These are phyloP conservation scores for Urechis unicinctus DNA, from an alignment of 2,888 invertebrate species.

Conservation along the genomic window DNA sequence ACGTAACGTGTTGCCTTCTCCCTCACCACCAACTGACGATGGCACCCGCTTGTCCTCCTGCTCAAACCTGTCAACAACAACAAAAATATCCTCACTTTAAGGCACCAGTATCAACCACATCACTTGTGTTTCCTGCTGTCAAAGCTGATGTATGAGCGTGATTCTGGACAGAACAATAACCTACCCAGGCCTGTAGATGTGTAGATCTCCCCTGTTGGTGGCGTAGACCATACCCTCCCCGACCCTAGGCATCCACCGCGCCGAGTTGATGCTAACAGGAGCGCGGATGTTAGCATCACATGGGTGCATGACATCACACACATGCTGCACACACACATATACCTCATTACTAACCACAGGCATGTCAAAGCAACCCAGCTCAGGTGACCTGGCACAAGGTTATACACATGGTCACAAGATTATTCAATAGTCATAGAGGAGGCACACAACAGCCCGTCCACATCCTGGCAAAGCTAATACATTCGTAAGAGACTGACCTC, in stretches of 20 bases:
- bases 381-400: too few species aligned
- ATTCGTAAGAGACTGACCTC: slow-evolving; percentile 27
- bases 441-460: neutral
- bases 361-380: too few species aligned
- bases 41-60: slow-evolving; percentile 1
- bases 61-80: slow-evolving; percentile 1
- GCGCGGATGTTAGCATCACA: slow-evolving; percentile 47
- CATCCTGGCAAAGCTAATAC: neutral
- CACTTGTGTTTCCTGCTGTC: too few species aligned
- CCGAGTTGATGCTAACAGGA: slow-evolving; percentile 70
- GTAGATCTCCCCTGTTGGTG: slow-evolving; percentile 74
- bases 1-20: slow-evolving; percentile 4
- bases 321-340: slow-evolving; percentile 26
- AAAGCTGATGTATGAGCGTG: neutral
- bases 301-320: slow-evolving; percentile 41
- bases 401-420: neutral
- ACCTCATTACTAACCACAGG: too few species aligned
- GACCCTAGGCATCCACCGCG: slow-evolving; percentile 74
- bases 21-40: neutral
- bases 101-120: neutral
- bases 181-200: slow-evolving; percentile 10
- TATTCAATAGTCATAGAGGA: neutral
- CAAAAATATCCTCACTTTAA: neutral
- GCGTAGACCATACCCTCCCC: slow-evolving; percentile 81
- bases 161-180: neutral